phyloP scores from a whole-genome alignment of 2,797 vertebrate genomes.

The Gobio occitaniae region DNA sequence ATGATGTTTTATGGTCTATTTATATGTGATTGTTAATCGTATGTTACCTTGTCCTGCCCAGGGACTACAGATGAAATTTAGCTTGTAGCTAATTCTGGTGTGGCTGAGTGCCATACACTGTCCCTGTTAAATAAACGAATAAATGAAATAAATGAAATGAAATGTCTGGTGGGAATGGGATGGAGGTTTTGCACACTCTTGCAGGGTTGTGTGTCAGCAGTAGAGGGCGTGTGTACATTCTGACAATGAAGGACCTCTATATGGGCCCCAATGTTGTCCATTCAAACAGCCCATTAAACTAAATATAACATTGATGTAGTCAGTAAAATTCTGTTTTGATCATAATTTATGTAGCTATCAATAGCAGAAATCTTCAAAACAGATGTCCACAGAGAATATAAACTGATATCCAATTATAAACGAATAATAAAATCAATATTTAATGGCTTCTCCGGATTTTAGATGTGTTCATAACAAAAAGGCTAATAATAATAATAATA shows the following conservation, averaged over 20 bases:
- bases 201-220: conserved; percentile 73
- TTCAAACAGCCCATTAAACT: not conserved
- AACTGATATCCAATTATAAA: not conserved
- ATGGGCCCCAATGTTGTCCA: not conserved
- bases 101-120: too few relatives aligned
- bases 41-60: too few relatives aligned
- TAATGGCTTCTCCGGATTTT: not conserved
- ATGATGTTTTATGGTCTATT: too few relatives aligned
- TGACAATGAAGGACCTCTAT: not conserved
- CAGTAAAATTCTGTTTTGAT: not conserved
- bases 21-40: too few relatives aligned
- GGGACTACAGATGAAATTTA: too few relatives aligned
- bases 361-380: too few relatives aligned
- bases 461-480: not conserved
- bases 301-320: not conserved
- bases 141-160: too few relatives aligned
- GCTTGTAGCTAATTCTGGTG: too few relatives aligned
- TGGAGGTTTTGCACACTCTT: not conserved
- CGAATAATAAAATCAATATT: not conserved
- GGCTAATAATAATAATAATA: not conserved
- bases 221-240: conserved; percentile 75
- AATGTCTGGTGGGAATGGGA: not conserved
- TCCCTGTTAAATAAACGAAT: too few relatives aligned
- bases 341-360: not conserved
- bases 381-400: not conserved